Conservation (phyloP, 2,113 vertebrate genomes). For the Panthera tigris region DNA sequence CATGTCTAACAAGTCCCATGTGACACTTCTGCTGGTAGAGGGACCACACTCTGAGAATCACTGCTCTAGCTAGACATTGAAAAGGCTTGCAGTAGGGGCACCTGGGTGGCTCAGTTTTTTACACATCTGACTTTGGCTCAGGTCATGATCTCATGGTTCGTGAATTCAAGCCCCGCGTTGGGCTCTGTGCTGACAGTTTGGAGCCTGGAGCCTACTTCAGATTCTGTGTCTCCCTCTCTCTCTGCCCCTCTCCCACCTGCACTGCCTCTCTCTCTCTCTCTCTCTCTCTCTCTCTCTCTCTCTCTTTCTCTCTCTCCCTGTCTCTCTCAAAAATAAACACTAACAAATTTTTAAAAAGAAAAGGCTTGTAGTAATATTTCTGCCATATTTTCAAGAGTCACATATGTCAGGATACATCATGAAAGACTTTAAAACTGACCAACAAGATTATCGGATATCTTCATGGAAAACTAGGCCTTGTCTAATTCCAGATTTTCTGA, state of each 20-base stretch:
- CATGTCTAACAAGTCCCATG: background rate
- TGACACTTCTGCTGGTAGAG: background rate
- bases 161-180: too few species aligned
- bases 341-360: background rate
- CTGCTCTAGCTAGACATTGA: background rate
- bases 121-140: too few species aligned
- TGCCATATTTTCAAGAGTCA: background rate
- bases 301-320: too few species aligned
- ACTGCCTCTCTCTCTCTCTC: too few species aligned
- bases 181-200: too few species aligned
- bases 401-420: background rate
- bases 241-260: too few species aligned
- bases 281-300: too few species aligned
- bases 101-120: too few species aligned
- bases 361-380: background rate
- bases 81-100: background rate
- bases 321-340: too few species aligned
- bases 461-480: background rate
- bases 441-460: background rate
- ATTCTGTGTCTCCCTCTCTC: too few species aligned
- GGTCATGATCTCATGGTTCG: too few species aligned
- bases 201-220: too few species aligned
- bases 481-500: constrained; percentile 30
- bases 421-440: constrained; percentile 16
- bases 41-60: constrained; percentile 9